phyloP scores from a whole-genome alignment of 2,113 vertebrate species.

The Urocolius indicus region DNA sequence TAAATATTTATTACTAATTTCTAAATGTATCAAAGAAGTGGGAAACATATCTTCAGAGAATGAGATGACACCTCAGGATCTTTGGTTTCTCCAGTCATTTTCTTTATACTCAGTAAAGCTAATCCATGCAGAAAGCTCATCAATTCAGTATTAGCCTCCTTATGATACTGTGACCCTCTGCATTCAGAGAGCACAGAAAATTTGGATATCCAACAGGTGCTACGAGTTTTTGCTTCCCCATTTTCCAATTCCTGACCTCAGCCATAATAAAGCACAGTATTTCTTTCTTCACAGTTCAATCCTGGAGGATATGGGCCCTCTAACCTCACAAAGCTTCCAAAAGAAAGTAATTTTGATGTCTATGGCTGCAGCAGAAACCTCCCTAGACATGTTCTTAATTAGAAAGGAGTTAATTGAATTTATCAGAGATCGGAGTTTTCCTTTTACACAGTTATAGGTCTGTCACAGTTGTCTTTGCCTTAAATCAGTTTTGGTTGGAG shows the following conservation, averaged over 20 bases:
- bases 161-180: background rate
- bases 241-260: background rate
- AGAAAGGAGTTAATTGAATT: background rate
- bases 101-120: background rate
- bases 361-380: background rate
- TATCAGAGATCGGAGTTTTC: background rate
- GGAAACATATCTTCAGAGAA: background rate
- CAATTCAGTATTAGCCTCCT: background rate
- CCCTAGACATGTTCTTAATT: background rate
- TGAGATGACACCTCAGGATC: background rate
- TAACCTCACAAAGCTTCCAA: background rate
- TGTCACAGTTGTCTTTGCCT: background rate
- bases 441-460: background rate
- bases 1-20: background rate
- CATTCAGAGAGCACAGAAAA: background rate
- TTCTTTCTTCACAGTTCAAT: background rate
- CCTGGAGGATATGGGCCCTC: background rate
- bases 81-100: background rate
- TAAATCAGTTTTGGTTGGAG: background rate
- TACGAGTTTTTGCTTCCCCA: background rate
- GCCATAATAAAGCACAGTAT: background rate
- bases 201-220: background rate
- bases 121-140: background rate
- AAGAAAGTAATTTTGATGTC: background rate
- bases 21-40: background rate